These are phyloP conservation scores for Troides oblongomaculatus DNA, from an alignment of 2,888 invertebrate species.

Conservation along the genomic window DNA sequence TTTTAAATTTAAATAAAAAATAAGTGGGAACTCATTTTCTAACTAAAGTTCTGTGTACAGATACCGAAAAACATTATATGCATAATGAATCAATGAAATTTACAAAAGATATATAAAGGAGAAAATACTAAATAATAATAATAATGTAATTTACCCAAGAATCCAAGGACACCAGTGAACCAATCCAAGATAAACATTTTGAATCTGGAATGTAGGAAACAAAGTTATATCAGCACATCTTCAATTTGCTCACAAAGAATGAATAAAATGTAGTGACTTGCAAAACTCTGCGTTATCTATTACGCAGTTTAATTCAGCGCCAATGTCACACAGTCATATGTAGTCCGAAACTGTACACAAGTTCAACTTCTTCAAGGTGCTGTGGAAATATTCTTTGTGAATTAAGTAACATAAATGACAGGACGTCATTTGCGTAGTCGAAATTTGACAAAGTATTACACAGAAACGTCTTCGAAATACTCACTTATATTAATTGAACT, in stretches of 20 bases:
- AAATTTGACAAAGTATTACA: constrained; percentile 51
- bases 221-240: constrained; percentile 45
- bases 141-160: constrained; percentile 86
- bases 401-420: constrained; percentile 75
- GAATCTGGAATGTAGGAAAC: constrained; percentile 59
- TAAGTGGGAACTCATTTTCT: not conserved
- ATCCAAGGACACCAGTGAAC: constrained; percentile 96
- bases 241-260: constrained; percentile 57
- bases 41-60: not conserved
- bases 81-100: not conserved
- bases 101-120: not conserved
- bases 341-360: constrained; percentile 14
- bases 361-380: constrained; percentile 20
- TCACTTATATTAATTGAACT: constrained; percentile 75
- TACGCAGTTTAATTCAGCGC: constrained; percentile 47
- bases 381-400: constrained; percentile 44
- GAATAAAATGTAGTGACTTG: constrained; percentile 63
- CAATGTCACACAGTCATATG: constrained; percentile 1
- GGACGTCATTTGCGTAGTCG: constrained; percentile 67
- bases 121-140: not conserved
- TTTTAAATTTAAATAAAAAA: not conserved
- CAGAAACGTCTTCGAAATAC: constrained; percentile 52
- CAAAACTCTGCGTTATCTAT: constrained; percentile 54
- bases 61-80: not conserved
- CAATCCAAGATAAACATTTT: constrained; percentile 97